These are phyloP conservation scores for Eptatretus burgeri DNA, from an alignment of 2,113 vertebrate species.

Conservation along the genomic window DNA sequence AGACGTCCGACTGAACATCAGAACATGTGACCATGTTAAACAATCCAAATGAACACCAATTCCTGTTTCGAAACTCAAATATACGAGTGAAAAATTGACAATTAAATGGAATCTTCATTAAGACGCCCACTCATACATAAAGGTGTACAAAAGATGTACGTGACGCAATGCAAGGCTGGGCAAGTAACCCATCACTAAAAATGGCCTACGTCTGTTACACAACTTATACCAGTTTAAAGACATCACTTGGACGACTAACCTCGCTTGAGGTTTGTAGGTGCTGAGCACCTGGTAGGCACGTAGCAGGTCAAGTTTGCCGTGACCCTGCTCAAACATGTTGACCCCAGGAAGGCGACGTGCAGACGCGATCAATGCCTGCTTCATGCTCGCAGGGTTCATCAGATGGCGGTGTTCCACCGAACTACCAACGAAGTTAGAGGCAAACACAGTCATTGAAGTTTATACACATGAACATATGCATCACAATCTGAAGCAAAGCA, in stretches of 20 bases:
- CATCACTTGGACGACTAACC: slow-evolving; percentile 19
- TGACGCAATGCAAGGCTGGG: too few species aligned
- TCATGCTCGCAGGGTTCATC: slow-evolving; percentile 93
- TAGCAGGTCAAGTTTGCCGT: slow-evolving; percentile 79
- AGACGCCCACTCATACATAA: too few species aligned
- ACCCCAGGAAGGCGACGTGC: slow-evolving; percentile 77
- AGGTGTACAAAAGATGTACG: too few species aligned
- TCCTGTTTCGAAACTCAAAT: too few species aligned
- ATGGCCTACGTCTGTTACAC: too few species aligned
- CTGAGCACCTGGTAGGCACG: slow-evolving; percentile 83
- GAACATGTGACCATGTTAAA: too few species aligned
- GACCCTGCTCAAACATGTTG: slow-evolving; percentile 98
- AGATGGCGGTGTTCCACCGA: slow-evolving; percentile 67
- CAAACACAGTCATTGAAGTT: neutral
- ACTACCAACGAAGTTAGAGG: slow-evolving; percentile 17
- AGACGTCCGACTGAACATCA: too few species aligned
- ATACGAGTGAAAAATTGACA: too few species aligned
- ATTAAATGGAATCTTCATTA: too few species aligned
- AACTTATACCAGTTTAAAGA: too few species aligned
- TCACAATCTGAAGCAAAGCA: neutral
- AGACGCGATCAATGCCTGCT: slow-evolving; percentile 78
- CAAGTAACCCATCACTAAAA: too few species aligned
- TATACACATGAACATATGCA: neutral
- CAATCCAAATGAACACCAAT: too few species aligned
- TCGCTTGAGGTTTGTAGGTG: slow-evolving; percentile 87